Percentiles rank a stretch among this genome's conserved stretches.
These are phyloP conservation scores for Scarus forsteni DNA, from an alignment of 2,797 vertebrate genomes.

Conservation along the genomic window DNA sequence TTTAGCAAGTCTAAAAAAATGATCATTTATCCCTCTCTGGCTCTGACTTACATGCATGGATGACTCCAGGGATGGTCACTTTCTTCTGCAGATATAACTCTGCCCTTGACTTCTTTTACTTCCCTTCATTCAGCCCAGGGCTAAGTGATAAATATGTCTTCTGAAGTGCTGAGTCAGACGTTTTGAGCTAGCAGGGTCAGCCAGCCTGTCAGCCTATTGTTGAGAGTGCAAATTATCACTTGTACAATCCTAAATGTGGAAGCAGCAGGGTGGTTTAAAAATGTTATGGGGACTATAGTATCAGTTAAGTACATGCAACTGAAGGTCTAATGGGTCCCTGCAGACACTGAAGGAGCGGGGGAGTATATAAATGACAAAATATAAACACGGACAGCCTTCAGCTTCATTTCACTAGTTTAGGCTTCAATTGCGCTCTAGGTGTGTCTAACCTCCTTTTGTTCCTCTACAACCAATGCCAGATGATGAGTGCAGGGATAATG, in stretches of 20 bases:
- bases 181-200: constrained; percentile 45
- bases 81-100: background rate
- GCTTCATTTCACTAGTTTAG: background rate
- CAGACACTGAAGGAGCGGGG: constrained; percentile 2
- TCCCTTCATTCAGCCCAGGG: constrained; percentile 15
- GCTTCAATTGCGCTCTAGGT: too few species aligned
- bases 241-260: constrained; percentile 64
- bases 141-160: constrained; percentile 21
- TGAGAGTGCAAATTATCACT: constrained; percentile 58
- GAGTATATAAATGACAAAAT: background rate
- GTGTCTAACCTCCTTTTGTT: background rate
- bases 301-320: constrained; percentile 47
- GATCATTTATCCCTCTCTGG: background rate
- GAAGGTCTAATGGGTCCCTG: constrained; percentile 51
- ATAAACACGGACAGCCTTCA: background rate
- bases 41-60: background rate
- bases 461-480: background rate
- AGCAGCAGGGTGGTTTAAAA: constrained; percentile 52
- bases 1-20: background rate
- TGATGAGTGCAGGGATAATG: background rate
- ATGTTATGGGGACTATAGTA: constrained; percentile 42
- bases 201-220: constrained; percentile 39
- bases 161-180: constrained; percentile 52
- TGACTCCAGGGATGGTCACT: constrained; percentile 1
- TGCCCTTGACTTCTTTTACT: constrained; percentile 27